Conservation (phyloP, 2,797 vertebrate genomes). For the Lepidocolaptes lacrymiger region DNA sequence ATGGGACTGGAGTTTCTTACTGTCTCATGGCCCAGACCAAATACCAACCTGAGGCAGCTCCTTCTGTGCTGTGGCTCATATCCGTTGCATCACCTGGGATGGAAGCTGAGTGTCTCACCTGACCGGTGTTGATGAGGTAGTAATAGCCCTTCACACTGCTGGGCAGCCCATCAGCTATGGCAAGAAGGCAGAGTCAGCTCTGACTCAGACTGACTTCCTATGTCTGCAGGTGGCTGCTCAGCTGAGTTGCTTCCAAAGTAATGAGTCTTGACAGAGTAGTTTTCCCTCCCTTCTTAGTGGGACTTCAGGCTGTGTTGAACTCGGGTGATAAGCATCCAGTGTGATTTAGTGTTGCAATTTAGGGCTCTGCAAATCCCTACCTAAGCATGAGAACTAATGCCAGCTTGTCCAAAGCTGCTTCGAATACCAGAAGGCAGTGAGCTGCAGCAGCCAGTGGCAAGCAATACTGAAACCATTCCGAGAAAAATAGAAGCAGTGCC, state of each 20-base stretch:
- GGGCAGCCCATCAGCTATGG: neutral
- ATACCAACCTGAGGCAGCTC: neutral
- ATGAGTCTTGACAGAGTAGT: neutral
- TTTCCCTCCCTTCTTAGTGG: neutral
- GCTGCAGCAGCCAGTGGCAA: neutral
- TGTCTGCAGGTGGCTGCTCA: neutral
- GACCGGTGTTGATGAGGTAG: neutral
- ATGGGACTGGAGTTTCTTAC: neutral
- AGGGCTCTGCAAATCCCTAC: constrained; percentile 12
- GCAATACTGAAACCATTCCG: neutral
- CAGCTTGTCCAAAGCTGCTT: constrained; percentile 44
- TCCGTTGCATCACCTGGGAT: neutral
- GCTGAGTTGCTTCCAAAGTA: neutral
- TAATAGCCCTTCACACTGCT: neutral
- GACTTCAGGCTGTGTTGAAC: neutral
- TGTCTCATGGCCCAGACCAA: neutral
- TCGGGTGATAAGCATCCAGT: neutral
- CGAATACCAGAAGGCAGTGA: neutral
- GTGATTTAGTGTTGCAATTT: neutral
- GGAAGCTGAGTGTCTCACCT: constrained; percentile 2
- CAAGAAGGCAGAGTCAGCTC: neutral
- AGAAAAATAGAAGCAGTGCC: neutral
- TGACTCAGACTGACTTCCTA: neutral
- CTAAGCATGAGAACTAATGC: neutral
- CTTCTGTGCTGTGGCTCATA: neutral